Conservation (phyloP, 2,797 vertebrate genomes). For the Muscicapa comitata region DNA sequence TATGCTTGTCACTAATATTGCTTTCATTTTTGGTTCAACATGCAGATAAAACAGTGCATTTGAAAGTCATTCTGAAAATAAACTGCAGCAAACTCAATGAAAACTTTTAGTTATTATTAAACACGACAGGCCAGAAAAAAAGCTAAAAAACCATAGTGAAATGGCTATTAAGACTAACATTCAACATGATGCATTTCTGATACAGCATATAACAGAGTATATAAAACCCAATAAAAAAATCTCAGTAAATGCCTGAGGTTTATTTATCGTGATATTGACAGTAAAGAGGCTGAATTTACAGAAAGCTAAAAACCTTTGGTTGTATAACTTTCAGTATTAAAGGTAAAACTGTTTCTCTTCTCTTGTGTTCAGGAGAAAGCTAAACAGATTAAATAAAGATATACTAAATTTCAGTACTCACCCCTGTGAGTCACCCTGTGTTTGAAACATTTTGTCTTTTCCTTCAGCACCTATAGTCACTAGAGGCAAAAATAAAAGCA, state of each 20-base stretch:
- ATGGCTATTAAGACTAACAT: not conserved
- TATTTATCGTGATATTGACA: not conserved
- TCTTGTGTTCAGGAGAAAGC: not conserved
- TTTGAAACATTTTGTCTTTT: not conserved
- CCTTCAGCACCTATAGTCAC: not conserved
- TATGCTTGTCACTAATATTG: not conserved
- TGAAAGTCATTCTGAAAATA: constrained; percentile 23
- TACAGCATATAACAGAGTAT: not conserved
- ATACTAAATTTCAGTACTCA: not conserved
- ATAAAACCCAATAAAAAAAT: not conserved
- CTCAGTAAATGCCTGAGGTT: not conserved
- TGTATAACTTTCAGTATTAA: not conserved
- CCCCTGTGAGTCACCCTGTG: not conserved
- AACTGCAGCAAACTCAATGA: not conserved
- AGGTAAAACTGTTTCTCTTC: not conserved
- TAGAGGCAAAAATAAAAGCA: not conserved
- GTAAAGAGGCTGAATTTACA: not conserved
- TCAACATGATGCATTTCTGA: not conserved
- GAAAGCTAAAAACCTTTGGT: not conserved
- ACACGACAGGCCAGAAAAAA: not conserved
- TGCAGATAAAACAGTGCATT: not conserved
- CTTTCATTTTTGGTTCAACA: not conserved
- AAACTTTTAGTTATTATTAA: constrained; percentile 14
- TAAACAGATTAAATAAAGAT: not conserved
- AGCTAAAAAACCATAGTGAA: not conserved